phyloP scores from a whole-genome alignment of 2,113 vertebrate genomes.

The Perca flavescens region DNA sequence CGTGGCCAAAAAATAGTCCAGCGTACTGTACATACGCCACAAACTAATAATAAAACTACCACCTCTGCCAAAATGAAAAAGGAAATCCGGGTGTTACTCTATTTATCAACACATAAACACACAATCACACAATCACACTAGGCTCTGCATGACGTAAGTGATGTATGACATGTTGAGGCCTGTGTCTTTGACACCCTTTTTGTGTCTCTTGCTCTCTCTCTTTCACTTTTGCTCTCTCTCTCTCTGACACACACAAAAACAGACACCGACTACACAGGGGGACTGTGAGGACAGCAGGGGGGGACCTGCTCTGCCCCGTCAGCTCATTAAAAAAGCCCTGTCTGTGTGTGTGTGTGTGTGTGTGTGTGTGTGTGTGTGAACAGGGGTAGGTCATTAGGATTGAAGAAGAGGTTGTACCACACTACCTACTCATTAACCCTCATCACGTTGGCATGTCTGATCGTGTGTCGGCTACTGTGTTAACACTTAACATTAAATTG shows the following conservation, averaged over 20 bases:
- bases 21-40: background rate
- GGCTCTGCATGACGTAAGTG: conserved; percentile 54
- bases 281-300: conserved; percentile 61
- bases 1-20: background rate
- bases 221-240: conserved; percentile 12
- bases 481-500: conserved; percentile 48
- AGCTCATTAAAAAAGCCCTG: conserved; percentile 71
- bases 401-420: conserved; percentile 63
- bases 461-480: conserved; percentile 28
- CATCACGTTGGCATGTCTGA: conserved; percentile 49
- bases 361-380: conserved; percentile 17
- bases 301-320: conserved; percentile 61
- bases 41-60: conserved; percentile 21
- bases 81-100: conserved; percentile 10
- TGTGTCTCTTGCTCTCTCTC: background rate
- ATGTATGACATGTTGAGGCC: conserved; percentile 62
- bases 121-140: conserved; percentile 19
- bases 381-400: conserved; percentile 62
- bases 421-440: conserved; percentile 69
- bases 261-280: conserved; percentile 43
- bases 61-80: conserved; percentile 46
- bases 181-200: conserved; percentile 60
- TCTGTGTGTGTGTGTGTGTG: conserved; percentile 5
- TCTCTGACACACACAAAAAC: conserved; percentile 43
- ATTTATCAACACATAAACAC: conserved; percentile 33